Conservation (phyloP, 30 jellyfish, hydroid and myxozoan genomes). For the Turritopsis dohrnii region DNA sequence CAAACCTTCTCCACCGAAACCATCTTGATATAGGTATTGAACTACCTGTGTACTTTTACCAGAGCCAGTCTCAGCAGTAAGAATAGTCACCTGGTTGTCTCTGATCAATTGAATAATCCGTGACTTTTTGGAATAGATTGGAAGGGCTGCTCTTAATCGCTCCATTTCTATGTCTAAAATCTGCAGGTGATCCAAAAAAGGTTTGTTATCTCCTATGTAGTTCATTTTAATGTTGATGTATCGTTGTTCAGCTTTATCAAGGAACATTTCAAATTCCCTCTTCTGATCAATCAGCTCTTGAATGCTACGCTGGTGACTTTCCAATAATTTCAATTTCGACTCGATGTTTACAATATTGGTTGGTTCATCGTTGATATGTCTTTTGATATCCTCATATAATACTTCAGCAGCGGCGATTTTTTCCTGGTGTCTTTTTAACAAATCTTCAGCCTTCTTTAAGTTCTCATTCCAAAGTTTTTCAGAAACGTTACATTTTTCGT, state of each 20-base stretch:
- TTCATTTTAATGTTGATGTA: background rate
- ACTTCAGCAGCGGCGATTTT: background rate
- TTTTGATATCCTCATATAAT: background rate
- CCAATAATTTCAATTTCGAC: background rate
- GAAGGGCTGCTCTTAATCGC: conserved; percentile 36
- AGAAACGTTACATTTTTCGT: background rate
- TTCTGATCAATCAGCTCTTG: background rate
- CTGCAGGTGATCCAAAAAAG: background rate
- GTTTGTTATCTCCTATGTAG: background rate
- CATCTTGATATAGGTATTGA: conserved; percentile 47
- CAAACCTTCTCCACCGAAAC: conserved; percentile 16
- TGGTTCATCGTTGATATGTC: background rate
- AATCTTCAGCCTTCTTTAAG: background rate
- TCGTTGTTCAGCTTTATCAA: background rate
- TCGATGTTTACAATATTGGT: background rate
- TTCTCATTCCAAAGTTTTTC: background rate
- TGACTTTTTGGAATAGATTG: conserved; percentile 50
- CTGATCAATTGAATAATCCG: conserved; percentile 26
- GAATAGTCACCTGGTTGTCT: conserved; percentile 44
- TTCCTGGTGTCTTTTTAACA: background rate
- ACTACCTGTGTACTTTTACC: conserved; percentile 81
- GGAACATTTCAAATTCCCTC: background rate
- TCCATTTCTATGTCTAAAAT: conserved; percentile 15
- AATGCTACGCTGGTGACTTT: background rate
- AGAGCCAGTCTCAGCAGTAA: conserved; percentile 82